Evolutionary conservation across 2,888 invertebrate species (phyloP), one percentile per base, ranked within the genome.

Genomic region (Agonopterix alstromeriana): DNA sequence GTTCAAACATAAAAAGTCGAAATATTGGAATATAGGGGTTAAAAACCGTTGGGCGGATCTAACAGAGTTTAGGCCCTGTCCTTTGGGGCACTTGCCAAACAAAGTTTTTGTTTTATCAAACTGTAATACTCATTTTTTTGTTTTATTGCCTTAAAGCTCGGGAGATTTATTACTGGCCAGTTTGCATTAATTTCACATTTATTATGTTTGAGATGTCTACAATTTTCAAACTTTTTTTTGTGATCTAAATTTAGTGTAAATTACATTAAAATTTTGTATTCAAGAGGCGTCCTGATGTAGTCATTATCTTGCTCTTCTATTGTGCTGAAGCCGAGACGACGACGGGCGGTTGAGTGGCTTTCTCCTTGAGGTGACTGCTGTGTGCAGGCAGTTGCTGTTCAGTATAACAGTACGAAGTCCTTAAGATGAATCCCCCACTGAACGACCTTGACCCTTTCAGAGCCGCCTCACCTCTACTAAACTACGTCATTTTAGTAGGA

Each of bases 141-240:
- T 82, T 85, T 81, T 81, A 82, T 82, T 76, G 77, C 76, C 68
- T 54, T 73, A 47, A 83, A 79, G 69, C 82, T 77, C 77, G 57
- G 54, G 76, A 81, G 82, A 86, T 86, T 87, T 85, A 86, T 81
- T 65, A 76, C 72, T 69, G 71, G 72, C 73, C 80, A 81, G 77
- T 87, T 84, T 80, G 82, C 79, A 87, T 87, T 84, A 83, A 86
- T 86, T 79, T 81, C 77, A 66, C 79, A 84, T 87, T 83, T 74
- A 27, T 27, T 27, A 27, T 27, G 27, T 27, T 27, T 27, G 27
- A 27, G 27, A 27, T 27, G 27, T 27, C 27, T 27, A 27, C 27
- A 27, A 27, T 27, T 27, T 27, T 7, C 1, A 27, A 27, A 27
- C 27, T 27, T 27, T 27, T 27, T 27, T 27, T 27, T 5, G 27